Evolutionary conservation across 2,888 invertebrate genomes (phyloP).

Genomic region (Malachius bipustulatus): DNA sequence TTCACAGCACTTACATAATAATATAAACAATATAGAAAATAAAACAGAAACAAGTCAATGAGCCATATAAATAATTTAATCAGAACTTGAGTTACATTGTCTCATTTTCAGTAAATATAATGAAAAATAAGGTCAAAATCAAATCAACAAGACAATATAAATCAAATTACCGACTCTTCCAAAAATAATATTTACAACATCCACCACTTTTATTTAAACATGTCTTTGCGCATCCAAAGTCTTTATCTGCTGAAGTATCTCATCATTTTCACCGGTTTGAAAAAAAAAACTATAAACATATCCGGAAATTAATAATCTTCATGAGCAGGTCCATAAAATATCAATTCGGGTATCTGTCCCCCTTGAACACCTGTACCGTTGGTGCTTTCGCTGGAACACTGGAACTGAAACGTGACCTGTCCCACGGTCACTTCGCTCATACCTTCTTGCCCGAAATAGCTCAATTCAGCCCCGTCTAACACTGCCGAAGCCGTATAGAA

Average conservation of each 20-base stretch:
- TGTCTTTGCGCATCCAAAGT: too few relatives aligned
- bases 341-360: constrained; percentile 93
- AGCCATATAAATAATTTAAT: too few relatives aligned
- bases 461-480: constrained; percentile 84
- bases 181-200: too few relatives aligned
- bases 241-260: constrained; percentile 4
- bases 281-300: constrained; percentile 11
- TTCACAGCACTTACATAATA: too few relatives aligned
- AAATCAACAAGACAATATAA: too few relatives aligned
- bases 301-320: constrained; percentile 28
- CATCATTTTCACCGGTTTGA: constrained; percentile 3
- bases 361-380: constrained; percentile 97
- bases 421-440: constrained; percentile 89
- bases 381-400: constrained; percentile 93
- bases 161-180: too few relatives aligned
- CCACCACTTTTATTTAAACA: too few relatives aligned
- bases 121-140: too few relatives aligned
- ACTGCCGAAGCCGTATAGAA: constrained; percentile 95
- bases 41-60: too few relatives aligned
- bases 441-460: constrained; percentile 96
- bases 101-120: too few relatives aligned
- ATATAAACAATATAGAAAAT: too few relatives aligned
- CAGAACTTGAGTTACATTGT: too few relatives aligned
- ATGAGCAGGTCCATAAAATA: constrained; percentile 81
- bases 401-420: constrained; percentile 91